Percentiles rank a stretch among this genome's conserved stretches.
Conservation (phyloP, 2,113 vertebrate genomes). For the Synodontis membranacea region DNA sequence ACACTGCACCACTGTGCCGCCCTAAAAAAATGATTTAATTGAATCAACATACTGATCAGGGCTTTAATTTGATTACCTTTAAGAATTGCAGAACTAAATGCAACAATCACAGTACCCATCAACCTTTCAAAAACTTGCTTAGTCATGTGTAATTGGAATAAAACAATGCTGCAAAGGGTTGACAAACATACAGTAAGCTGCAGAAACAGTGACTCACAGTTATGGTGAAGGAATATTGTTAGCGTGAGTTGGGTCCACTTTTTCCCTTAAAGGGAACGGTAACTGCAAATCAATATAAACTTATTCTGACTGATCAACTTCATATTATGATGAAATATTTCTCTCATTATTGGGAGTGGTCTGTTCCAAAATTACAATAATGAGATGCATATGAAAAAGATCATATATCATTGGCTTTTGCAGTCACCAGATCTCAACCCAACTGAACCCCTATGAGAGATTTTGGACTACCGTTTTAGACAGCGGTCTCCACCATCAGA, state of each 20-base stretch:
- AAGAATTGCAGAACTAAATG: background rate
- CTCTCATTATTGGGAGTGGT: background rate
- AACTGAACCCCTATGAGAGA: background rate
- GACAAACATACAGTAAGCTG: background rate
- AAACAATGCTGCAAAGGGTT: background rate
- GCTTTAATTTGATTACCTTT: background rate
- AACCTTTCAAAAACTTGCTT: background rate
- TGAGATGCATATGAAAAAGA: background rate
- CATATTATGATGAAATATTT: background rate
- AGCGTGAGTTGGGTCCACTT: background rate
- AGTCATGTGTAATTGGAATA: too few species aligned
- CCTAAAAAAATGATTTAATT: too few species aligned
- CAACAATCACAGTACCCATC: background rate
- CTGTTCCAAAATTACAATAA: background rate
- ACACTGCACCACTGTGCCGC: too few species aligned
- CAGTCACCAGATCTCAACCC: background rate
- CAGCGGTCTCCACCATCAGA: background rate
- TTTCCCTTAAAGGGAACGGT: background rate
- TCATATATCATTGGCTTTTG: background rate
- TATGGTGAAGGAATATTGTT: background rate
- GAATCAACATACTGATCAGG: background rate
- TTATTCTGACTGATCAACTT: background rate
- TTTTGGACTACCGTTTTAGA: background rate
- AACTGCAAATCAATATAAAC: background rate
- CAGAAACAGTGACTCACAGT: background rate